Evolutionary conservation across 2,888 invertebrate species (phyloP).

Genomic region (Leptopilina syphax): DNA sequence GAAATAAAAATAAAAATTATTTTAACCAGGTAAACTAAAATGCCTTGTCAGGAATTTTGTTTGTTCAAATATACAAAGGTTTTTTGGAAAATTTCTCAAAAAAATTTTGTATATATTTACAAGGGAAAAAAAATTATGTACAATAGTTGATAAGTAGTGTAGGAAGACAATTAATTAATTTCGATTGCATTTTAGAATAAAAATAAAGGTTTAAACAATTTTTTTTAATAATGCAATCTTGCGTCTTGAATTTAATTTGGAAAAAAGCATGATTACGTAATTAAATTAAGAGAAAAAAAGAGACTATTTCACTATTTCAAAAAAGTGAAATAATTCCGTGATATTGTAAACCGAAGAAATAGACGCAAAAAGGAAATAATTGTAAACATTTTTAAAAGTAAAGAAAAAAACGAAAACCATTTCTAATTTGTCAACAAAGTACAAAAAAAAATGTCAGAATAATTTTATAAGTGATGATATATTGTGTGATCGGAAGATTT

Average conservation of each 20-base stretch:
- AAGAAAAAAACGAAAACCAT: not conserved
- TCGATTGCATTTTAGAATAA: not conserved
- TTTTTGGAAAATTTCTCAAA: not conserved
- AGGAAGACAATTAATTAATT: constrained; percentile 15
- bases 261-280: not conserved
- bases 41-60: no score
- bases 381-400: not conserved
- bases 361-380: not conserved
- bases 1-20: no score
- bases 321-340: constrained; percentile 5
- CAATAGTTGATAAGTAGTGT: constrained; percentile 29
- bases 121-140: constrained; percentile 20
- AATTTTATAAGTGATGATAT: constrained; percentile 12
- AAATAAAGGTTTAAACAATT: not conserved
- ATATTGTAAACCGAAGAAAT: not conserved
- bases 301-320: not conserved
- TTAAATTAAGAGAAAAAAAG: constrained; percentile 11
- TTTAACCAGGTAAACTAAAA: no score
- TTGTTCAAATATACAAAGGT: not conserved
- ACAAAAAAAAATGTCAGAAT: constrained; percentile 21
- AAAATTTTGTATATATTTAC: not conserved
- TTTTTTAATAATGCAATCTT: constrained; percentile 19
- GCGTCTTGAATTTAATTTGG: not conserved
- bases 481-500: not conserved
- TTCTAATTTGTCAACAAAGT: constrained; percentile 11